Evolutionary conservation across 2,797 vertebrate genomes (phyloP), one percentile per base, ranked within the genome.

Genomic region (Sitta carolinensis): DNA sequence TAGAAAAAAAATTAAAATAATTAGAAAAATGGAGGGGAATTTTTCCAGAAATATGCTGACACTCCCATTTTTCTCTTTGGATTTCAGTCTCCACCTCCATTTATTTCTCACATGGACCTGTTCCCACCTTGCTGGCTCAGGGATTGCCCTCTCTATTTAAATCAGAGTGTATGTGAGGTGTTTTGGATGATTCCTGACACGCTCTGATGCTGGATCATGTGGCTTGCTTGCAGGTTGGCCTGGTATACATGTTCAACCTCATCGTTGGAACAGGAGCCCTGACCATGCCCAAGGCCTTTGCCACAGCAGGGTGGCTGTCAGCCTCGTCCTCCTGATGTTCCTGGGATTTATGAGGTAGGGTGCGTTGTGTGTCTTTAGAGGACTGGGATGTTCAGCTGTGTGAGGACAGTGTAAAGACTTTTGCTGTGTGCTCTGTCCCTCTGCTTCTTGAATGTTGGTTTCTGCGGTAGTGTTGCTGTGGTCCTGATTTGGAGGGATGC

Each of bases 241-340:
- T 99, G 97, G 98, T 99, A 87, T 99, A 99, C 93, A 99, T 99
- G 99, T 99, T 99, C 95, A 99, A 99, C 93, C 98, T 99, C 93
- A 99, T 99, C 2, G 99, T 99, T 1, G 99, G 99, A 40, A 99
- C 99, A 0, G 99, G 99, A 32, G 99, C 99, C 0, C 98, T 99
- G 88, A 99, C 99, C 69, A 99, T 99, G 99, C 99, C 99, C 27
- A 99, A 98, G 97, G 99, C 99, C 93, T 99, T 99, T 40, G 99
- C 99, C 5, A 92, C 97, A 1, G 99, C 99, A 0, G 99, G 99
- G 13, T 99, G 99, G 99, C 98, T 2, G 98, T 99, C 96, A 99
- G 99, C 97, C 96, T 99, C 5, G 10, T 98, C 2, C 98, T 99
- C 79, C 98, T 99, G 70, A 93, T 98, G 76, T 98, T 99, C 93